Percentiles rank a stretch among this genome's conserved stretches.
Conservation (phyloP, 2,797 vertebrate genomes). For the Neoniphon sammara region DNA sequence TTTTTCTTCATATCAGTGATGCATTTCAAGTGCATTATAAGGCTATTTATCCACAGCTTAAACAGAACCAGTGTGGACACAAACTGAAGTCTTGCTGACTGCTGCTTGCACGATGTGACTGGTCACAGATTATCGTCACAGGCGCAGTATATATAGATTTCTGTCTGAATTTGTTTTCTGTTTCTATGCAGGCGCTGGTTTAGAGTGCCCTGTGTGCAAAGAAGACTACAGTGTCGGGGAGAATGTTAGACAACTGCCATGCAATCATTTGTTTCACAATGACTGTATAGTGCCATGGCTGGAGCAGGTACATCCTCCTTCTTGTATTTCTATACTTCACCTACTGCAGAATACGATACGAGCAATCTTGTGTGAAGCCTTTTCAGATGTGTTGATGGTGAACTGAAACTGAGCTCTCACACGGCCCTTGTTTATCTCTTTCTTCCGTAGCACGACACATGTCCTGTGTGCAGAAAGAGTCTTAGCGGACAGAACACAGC, state of each 20-base stretch:
- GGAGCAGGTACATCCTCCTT: slow-evolving; percentile 88
- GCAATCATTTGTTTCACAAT: slow-evolving; percentile 98
- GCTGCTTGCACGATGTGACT: too few relatives aligned
- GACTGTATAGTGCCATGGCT: slow-evolving; percentile 98
- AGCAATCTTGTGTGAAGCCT: too few relatives aligned
- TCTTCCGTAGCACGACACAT: slow-evolving; percentile 92
- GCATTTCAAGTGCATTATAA: too few relatives aligned
- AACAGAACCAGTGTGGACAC: neutral
- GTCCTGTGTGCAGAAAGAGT: slow-evolving; percentile 98
- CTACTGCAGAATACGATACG: neutral
- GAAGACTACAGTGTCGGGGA: slow-evolving; percentile 94
- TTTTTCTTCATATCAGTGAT: too few relatives aligned
- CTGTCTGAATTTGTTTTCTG: slow-evolving; percentile 27
- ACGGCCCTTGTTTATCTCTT: neutral
- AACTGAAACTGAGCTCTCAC: neutral
- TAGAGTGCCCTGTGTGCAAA: slow-evolving; percentile 98
- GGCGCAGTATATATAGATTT: slow-evolving; percentile 1
- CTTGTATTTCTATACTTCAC: slow-evolving; percentile 9
- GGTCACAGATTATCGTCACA: neutral
- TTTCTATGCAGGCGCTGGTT: slow-evolving; percentile 86
- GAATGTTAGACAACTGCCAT: slow-evolving; percentile 92
- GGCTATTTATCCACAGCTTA: too few relatives aligned
- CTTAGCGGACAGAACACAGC: slow-evolving; percentile 98
- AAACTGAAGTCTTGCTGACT: slow-evolving; percentile 4
- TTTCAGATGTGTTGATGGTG: neutral